phyloP scores from a whole-genome alignment of 2,113 vertebrate species.

The Melanotaenia duboulayi region DNA sequence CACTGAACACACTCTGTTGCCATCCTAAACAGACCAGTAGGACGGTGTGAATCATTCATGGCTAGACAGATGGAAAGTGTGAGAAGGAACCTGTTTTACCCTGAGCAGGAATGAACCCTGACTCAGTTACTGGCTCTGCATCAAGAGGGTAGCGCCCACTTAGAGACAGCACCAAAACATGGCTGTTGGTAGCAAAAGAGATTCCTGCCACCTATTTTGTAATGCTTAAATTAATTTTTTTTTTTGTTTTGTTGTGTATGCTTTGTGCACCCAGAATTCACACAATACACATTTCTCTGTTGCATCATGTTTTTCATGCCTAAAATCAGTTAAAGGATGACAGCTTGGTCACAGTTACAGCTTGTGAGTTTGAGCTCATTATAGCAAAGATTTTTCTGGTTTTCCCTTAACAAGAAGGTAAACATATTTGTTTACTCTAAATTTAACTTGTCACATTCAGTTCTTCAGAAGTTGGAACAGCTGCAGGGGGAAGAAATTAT shows the following conservation, averaged over 20 bases:
- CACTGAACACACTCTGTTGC: slow-evolving; percentile 7
- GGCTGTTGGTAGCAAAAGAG: background rate
- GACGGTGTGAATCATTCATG: slow-evolving; percentile 72
- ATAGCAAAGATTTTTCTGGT: background rate
- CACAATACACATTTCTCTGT: background rate
- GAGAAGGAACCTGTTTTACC: slow-evolving; percentile 53
- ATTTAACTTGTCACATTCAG: slow-evolving; percentile 15
- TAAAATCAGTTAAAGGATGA: background rate
- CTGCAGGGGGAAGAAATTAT: background rate
- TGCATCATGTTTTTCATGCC: background rate
- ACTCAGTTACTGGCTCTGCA: slow-evolving; percentile 53
- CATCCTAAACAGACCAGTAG: slow-evolving; percentile 40
- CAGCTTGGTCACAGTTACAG: background rate
- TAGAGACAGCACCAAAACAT: slow-evolving; percentile 60
- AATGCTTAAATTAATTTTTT: too few relatives aligned
- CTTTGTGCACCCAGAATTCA: too few relatives aligned
- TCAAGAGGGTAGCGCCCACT: slow-evolving; percentile 48
- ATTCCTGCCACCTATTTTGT: background rate
- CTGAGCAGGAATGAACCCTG: slow-evolving; percentile 37
- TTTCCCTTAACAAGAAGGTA: background rate
- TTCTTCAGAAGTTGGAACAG: background rate
- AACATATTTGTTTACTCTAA: slow-evolving; percentile 1
- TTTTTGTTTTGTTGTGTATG: too few relatives aligned
- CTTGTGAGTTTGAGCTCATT: too few relatives aligned
- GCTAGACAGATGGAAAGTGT: slow-evolving; percentile 70